Percentiles rank a stretch among this genome's conserved stretches.
Conservation (phyloP, 1,140 invertebrate genomes). For the Theocolax elegans region DNA sequence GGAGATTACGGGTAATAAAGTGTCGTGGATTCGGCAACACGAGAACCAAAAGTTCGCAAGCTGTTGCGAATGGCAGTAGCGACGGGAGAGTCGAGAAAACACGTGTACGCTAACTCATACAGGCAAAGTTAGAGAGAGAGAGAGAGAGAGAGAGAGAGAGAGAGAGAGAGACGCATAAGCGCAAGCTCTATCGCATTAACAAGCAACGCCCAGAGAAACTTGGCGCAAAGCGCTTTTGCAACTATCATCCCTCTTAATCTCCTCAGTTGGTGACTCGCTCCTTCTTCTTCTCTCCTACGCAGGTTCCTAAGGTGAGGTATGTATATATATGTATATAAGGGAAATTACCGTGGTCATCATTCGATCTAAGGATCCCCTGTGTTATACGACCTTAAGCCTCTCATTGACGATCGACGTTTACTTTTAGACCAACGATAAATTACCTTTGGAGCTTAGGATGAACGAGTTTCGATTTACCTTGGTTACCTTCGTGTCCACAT, state of each 20-base stretch:
- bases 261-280: constrained; percentile 1
- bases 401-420: too few relatives aligned
- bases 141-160: not conserved
- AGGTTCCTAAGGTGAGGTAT: not conserved
- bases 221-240: constrained; percentile 40
- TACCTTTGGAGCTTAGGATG: too few relatives aligned
- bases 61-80: not conserved
- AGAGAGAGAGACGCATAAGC: not conserved
- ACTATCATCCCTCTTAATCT: constrained; percentile 50
- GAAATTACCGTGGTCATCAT: too few relatives aligned
- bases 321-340: too few relatives aligned
- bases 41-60: constrained; percentile 12
- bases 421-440: not conserved
- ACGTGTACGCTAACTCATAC: constrained; percentile 22
- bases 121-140: constrained; percentile 6
- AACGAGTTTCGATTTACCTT: not conserved
- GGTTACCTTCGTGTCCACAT: not conserved
- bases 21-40: constrained; percentile 1
- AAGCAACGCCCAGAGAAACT: constrained; percentile 20
- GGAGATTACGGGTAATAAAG: constrained; percentile 30
- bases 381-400: too few relatives aligned
- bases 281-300: not conserved
- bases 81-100: constrained; percentile 17
- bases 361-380: too few relatives aligned
- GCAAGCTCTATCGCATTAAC: constrained; percentile 34